Evolutionary conservation across 2,888 invertebrate species (phyloP), one percentile per base, ranked within the genome.

Genomic region (Apeira syringaria): DNA sequence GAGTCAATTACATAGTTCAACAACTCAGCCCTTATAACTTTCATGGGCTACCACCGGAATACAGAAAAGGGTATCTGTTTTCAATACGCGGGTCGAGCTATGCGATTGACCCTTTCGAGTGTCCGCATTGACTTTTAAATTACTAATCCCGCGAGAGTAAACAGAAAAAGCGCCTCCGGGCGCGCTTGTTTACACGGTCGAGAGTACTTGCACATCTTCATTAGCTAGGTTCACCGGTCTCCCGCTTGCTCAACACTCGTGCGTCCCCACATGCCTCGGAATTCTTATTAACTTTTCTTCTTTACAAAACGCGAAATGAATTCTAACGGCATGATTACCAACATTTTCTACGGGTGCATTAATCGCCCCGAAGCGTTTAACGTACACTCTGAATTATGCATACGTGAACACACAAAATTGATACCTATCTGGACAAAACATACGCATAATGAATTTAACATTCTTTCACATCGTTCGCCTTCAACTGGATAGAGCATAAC

Each of bases 111-210:
- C 88, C 86, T 86, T 85, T 83, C 70, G 84, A 88, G 87, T 87
- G 85, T 89, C 84, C 82, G 84, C 87, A 89, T 89, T 89, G 88
- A 89, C 89, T 89, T 89, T 89, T 89, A 89, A 89, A 89, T 89
- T 89, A 86, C 84, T 88, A 88, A 89, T 88, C 86, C 83, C 80
- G 86, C 79, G 82, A 70, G 85, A 74, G 81, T 70, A 86, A 86
- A 88, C 77, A 85, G 81, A 75, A 76, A 74, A 74, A 76, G 71
- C 62, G 78, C 76, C 82, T 75, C 70, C 64, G 77, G 77, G 69
- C 65, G 68, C 68, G 74, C 64, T 66, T 87, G 83, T 88, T 88
- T 87, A 79, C 84, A 73, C 71, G 80, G 72, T 80, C 80, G 77
- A 86, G 87, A 78, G 79, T 80, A 76, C 88, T 87, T 76, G 84